phyloP scores from a whole-genome alignment of 2,113 vertebrate genomes.

The Ibidorhyncha struthersii region DNA sequence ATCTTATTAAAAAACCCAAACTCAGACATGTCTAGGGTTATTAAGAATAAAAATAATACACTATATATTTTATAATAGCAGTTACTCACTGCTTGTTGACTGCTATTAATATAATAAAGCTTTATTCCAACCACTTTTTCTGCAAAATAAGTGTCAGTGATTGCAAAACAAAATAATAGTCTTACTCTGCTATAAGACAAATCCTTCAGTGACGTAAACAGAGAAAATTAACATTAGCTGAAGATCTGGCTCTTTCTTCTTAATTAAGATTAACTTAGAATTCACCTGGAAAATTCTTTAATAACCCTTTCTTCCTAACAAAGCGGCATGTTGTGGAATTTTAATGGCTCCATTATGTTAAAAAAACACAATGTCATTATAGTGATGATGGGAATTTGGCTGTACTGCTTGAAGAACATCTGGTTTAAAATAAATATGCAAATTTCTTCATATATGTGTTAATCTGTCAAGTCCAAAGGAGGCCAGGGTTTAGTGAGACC shows the following conservation, averaged over 20 bases:
- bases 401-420: constrained; percentile 19
- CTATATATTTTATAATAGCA: not conserved
- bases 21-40: not conserved
- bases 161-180: not conserved
- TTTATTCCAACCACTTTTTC: not conserved
- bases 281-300: constrained; percentile 46
- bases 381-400: constrained; percentile 52
- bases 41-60: not conserved
- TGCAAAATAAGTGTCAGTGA: not conserved
- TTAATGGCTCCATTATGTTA: constrained; percentile 60
- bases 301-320: not conserved
- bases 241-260: not conserved
- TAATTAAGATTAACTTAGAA: constrained; percentile 21
- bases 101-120: not conserved
- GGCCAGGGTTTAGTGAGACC: constrained; percentile 22
- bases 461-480: constrained; percentile 62
- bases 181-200: not conserved
- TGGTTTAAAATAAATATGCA: constrained; percentile 69
- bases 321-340: not conserved
- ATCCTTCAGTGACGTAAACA: not conserved
- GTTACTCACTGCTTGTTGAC: not conserved
- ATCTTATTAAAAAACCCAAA: not conserved
- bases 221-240: not conserved
- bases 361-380: constrained; percentile 8
- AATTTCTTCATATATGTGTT: constrained; percentile 65